Percentiles rank a stretch among this genome's conserved stretches.
These are phyloP conservation scores for Gadopsis bispinosus DNA, from an alignment of 2,797 vertebrate species.

Conservation along the genomic window DNA sequence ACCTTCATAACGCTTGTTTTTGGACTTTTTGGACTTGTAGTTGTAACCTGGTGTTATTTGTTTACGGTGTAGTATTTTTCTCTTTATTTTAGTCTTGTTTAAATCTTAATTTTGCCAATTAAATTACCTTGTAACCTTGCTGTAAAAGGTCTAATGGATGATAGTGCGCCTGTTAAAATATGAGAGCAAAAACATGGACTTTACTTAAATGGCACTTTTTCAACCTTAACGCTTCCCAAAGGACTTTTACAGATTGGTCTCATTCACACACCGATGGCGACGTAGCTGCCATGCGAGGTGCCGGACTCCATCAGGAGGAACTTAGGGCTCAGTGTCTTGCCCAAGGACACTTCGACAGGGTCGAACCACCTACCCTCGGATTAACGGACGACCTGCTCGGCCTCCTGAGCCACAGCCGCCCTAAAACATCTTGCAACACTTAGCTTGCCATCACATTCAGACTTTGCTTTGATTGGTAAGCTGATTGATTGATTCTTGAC, in stretches of 20 bases:
- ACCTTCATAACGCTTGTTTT: background rate
- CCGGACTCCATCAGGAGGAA: too few species aligned
- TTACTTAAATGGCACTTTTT: too few species aligned
- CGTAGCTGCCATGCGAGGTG: too few species aligned
- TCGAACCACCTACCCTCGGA: too few species aligned
- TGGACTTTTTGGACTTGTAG: too few species aligned
- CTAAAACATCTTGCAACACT: background rate
- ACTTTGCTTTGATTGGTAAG: background rate
- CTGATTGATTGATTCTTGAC: slow-evolving; percentile 15
- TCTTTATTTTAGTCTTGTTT: background rate
- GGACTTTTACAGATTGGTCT: too few species aligned
- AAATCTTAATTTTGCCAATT: background rate
- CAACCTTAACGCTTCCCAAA: too few species aligned
- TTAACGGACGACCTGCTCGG: too few species aligned
- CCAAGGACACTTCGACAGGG: too few species aligned
- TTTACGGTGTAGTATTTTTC: background rate
- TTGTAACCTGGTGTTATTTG: background rate
- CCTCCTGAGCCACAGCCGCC: too few species aligned
- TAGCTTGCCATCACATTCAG: background rate
- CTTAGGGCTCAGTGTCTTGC: too few species aligned
- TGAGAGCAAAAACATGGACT: background rate
- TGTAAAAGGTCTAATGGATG: background rate
- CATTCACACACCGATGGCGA: too few species aligned
- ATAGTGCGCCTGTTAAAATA: background rate
- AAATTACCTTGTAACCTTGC: background rate